Evolutionary conservation across 2,888 invertebrate genomes (phyloP).

Genomic region (Craniophora ligustri): DNA sequence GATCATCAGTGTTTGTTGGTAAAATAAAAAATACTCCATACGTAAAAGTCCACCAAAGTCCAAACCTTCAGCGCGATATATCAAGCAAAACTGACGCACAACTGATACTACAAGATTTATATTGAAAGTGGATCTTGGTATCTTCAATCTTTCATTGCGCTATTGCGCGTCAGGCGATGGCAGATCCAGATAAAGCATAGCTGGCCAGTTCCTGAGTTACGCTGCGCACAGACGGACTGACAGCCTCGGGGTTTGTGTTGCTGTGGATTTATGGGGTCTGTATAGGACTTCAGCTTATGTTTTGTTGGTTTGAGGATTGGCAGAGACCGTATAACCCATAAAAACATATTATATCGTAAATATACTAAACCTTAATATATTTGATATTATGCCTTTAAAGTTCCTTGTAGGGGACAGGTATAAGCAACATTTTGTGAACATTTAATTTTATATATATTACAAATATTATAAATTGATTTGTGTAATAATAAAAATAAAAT

Average conservation of each 20-base stretch:
- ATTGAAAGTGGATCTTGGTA: slow-evolving; percentile 57
- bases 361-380: too few species aligned
- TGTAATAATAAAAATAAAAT: too few species aligned
- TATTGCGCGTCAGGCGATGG: slow-evolving; percentile 58
- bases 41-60: slow-evolving; percentile 30
- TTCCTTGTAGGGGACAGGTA: too few species aligned
- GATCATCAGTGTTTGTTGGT: too few species aligned
- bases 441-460: too few species aligned
- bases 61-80: slow-evolving; percentile 43
- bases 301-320: too few species aligned
- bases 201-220: slow-evolving; percentile 63
- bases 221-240: slow-evolving; percentile 60
- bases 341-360: too few species aligned
- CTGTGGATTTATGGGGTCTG: slow-evolving; percentile 43
- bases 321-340: too few species aligned
- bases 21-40: slow-evolving; percentile 8
- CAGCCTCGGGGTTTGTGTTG: slow-evolving; percentile 47
- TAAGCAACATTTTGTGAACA: too few species aligned
- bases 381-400: too few species aligned
- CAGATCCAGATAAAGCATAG: slow-evolving; percentile 57
- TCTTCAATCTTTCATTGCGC: slow-evolving; percentile 59
- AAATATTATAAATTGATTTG: too few species aligned
- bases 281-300: slow-evolving; percentile 24
- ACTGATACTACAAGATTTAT: slow-evolving; percentile 58
- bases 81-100: slow-evolving; percentile 47